These are phyloP conservation scores for Vidua macroura DNA, from an alignment of 2,113 vertebrate species.

Conservation along the genomic window DNA sequence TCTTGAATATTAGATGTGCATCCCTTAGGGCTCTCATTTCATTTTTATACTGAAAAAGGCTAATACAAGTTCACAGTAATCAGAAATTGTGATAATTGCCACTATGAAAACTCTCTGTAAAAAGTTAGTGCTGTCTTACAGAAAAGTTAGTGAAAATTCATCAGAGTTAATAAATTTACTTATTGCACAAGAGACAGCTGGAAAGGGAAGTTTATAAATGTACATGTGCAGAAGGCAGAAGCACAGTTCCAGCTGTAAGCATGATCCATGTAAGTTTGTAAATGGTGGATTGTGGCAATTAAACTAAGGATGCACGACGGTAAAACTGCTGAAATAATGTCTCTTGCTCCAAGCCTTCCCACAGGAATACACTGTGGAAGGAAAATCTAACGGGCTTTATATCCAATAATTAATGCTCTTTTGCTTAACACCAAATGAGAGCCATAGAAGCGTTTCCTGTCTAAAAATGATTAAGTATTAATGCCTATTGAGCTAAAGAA, in stretches of 20 bases:
- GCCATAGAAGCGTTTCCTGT: background rate
- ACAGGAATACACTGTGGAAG: background rate
- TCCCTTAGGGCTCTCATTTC: constrained; percentile 58
- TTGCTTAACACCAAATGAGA: constrained; percentile 23
- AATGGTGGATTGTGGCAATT: constrained; percentile 41
- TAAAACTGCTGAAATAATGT: constrained; percentile 52
- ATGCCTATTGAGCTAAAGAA: background rate
- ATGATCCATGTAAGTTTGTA: constrained; percentile 40
- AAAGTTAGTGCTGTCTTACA: constrained; percentile 4
- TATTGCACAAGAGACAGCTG: background rate
- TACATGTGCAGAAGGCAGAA: background rate
- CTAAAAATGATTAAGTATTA: constrained; percentile 59
- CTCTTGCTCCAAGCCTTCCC: constrained; percentile 24
- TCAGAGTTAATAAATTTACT: constrained; percentile 25
- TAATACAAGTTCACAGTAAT: constrained; percentile 57
- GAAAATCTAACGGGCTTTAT: background rate
- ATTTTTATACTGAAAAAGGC: constrained; percentile 49
- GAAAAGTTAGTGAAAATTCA: constrained; percentile 47
- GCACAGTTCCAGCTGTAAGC: constrained; percentile 4
- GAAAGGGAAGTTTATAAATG: constrained; percentile 30
- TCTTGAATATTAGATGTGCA: constrained; percentile 56
- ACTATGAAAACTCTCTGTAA: background rate
- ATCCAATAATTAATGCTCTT: constrained; percentile 30
- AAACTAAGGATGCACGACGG: constrained; percentile 8
- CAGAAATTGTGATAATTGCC: constrained; percentile 54